Base-by-base conservation (phyloP, 2,888 invertebrate species). In the Masnerella sp. region DNA sequence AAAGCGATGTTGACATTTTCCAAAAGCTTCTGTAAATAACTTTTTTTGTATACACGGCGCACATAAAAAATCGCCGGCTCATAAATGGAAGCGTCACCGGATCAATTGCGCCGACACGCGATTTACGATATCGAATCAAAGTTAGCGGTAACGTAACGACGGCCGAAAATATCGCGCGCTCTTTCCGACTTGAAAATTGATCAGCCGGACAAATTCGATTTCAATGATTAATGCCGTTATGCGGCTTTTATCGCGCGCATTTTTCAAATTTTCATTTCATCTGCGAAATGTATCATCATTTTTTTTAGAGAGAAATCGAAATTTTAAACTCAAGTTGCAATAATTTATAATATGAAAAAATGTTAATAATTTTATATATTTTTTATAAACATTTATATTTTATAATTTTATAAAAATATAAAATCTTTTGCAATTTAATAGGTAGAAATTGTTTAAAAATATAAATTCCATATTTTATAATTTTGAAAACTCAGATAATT, bases 121-220 rank as follows among this genome's bases (percentile, higher is more conserved):
- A 45, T 61, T 69, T 54, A 54, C 51, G 59, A 45, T 59, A 59
- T 68, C 51, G 51, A 49, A 59, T 51, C 58, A 43, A 64, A 64
- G 42, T 62, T 64, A 43, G 52, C 36, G 43, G 34, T 52, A 40
- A 40, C 36, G 49, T 47, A 47, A 36, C 59, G 30, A 20, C 7
- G 20, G 11, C 5, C 17, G 20, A 25, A 47, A 43, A 58, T 42
- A 18, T 58, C 22, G 8, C 34, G 11, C 58, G 20, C 28, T 28
- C 14, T 49, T 28, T 28, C 25, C 17, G 32, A 45, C 25, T 45
- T 12, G 11, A 34, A 58, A 43, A 42, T 56, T 56, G 17, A 56
- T 25, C 59, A 59, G 2, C 20, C 8, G 20, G 49, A 61, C 30
- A 30, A 28, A 40, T 38, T 49, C 17, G 30, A 30, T 61, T 40